Conservation (phyloP, 2,113 vertebrate genomes). For the Pangasianodon gigas region DNA sequence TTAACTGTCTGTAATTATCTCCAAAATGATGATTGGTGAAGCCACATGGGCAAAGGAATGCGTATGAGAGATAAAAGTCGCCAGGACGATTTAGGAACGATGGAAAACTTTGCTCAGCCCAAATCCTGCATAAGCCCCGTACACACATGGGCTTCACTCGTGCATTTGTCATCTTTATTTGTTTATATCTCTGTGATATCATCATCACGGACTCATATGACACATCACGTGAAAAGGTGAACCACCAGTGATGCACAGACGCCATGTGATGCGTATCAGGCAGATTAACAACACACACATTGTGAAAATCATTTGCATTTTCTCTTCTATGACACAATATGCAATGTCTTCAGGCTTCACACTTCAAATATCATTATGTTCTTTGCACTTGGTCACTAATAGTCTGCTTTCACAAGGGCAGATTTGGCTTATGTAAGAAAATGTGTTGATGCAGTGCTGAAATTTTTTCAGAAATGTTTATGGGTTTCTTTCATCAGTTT, state of each 20-base stretch:
- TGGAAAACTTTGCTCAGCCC: constrained; percentile 30
- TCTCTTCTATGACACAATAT: neutral
- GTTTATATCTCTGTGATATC: neutral
- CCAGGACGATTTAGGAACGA: constrained; percentile 25
- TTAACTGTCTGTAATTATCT: constrained; percentile 55
- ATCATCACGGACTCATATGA: neutral
- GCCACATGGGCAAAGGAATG: constrained; percentile 48
- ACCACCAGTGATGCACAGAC: too few species aligned
- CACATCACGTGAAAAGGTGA: neutral
- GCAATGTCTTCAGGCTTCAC: neutral
- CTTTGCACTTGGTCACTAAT: neutral
- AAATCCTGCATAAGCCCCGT: constrained; percentile 24
- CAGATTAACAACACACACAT: neutral
- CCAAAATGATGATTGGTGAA: constrained; percentile 49
- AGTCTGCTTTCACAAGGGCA: neutral
- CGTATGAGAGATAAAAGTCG: constrained; percentile 46
- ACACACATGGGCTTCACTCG: constrained; percentile 18
- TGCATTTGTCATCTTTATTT: neutral
- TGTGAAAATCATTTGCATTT: neutral
- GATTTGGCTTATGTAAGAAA: neutral
- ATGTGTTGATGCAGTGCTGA: neutral
- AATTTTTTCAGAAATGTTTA: neutral
- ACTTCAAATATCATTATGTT: neutral
- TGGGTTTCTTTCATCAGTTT: neutral
- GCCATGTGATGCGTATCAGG: neutral